Evolutionary conservation across 2,113 vertebrate species (phyloP).

Genomic region (Psilopsiagon aurifrons): DNA sequence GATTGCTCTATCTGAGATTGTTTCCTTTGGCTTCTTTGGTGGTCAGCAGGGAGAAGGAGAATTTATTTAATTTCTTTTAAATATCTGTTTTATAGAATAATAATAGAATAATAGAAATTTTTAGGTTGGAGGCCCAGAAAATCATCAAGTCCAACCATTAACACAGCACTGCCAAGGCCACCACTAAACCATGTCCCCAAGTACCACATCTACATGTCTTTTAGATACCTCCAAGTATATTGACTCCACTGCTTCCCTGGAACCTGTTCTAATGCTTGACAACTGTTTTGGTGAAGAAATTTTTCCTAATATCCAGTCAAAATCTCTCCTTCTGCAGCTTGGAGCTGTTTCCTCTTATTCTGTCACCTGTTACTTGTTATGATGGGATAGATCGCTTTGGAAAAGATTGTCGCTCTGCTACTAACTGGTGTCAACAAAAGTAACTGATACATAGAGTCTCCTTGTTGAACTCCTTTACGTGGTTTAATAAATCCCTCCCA

Average conservation of each 20-base stretch:
- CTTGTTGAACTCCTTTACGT: not conserved
- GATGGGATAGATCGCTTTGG: not conserved
- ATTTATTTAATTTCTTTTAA: not conserved
- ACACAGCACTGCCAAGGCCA: not conserved
- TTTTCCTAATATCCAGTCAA: not conserved
- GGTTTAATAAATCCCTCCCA: not conserved
- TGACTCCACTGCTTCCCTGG: not conserved
- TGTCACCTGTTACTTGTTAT: not conserved
- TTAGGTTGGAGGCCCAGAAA: not conserved
- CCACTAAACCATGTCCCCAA: not conserved
- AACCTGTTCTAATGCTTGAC: not conserved
- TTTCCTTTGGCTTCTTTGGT: not conserved
- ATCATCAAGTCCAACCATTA: not conserved
- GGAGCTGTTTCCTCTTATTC: not conserved
- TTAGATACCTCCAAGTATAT: not conserved
- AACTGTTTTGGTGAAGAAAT: not conserved
- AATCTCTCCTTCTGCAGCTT: not conserved
- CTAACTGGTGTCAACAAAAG: not conserved
- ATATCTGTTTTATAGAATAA: not conserved
- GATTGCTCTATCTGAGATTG: not conserved
- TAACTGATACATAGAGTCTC: fast-evolving
- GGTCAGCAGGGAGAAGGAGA: not conserved
- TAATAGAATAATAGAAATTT: not conserved
- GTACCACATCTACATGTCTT: not conserved
- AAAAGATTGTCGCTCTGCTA: not conserved